Percentiles rank a stretch among this genome's conserved stretches.
phyloP scores from a whole-genome alignment of 2,797 vertebrate genomes.

The Prionace glauca region DNA sequence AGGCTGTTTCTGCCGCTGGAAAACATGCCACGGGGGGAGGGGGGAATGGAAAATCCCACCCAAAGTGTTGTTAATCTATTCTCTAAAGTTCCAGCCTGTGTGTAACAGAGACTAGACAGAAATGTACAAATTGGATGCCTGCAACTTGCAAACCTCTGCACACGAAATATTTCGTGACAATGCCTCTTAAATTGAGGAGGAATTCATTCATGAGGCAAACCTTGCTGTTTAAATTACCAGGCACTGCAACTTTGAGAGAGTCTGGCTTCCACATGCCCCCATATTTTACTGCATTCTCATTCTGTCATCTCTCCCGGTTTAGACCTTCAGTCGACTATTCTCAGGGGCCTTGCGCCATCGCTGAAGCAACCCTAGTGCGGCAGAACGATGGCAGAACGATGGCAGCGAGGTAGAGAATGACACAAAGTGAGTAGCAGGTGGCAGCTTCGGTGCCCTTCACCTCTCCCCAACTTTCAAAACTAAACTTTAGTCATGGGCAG shows the following conservation, averaged over 20 bases:
- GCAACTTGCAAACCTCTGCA: neutral
- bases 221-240: slow-evolving; percentile 1
- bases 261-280: neutral
- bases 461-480: neutral
- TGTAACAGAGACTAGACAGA: neutral
- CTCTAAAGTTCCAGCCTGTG: neutral
- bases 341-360: neutral
- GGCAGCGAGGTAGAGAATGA: neutral
- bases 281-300: neutral
- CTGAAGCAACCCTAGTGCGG: neutral
- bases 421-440: neutral
- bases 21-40: too few species aligned
- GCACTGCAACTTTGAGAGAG: neutral
- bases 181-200: neutral
- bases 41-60: too few species aligned
- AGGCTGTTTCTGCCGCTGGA: too few species aligned
- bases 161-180: neutral
- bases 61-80: neutral
- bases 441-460: neutral
- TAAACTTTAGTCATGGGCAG: neutral
- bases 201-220: neutral
- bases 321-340: neutral
- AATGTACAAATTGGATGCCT: neutral
- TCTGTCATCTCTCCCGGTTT: slow-evolving; percentile 14
- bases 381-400: neutral